Base-by-base conservation (phyloP, 1,140 invertebrate genomes). In the Drosophila setifemur region DNA sequence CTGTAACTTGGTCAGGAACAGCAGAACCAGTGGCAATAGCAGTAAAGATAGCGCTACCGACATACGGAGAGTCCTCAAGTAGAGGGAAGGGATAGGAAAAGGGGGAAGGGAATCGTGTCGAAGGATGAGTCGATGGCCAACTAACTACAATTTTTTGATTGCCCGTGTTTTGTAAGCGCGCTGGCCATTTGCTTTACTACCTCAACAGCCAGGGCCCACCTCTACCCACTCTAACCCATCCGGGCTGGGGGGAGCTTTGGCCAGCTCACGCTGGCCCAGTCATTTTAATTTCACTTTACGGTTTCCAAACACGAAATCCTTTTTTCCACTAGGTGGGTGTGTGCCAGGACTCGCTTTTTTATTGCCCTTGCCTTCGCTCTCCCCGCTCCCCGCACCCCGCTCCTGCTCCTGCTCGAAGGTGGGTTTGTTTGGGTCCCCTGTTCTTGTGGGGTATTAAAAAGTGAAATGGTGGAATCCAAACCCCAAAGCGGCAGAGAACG, bases 261-360 rank as follows among this genome's bases (percentile, higher is more conserved):
- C 25, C 70, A 73, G 79, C 73, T 58, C 58, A 72, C 63, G 48
- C 63, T 69, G 52, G 54, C 71, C 60, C 35, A 85, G 53, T 81
- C 64, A 85, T 83, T 85, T 85, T 86, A 85, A 85, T 85, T 85
- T 85, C 79, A 85, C 79, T 85, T 85, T 86, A 85, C 81, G 79
- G 81, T 86, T 85, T 72, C 63, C 78, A 85, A 83, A 83, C 78
- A 85, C 81, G 66, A 79, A 85, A 85, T 83, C 81, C 79, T 79
- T 79, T 71, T 79, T 85, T 70, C 73, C 50, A 69, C 66, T 69
- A 73, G 58, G 72, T 76, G 72, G 60, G 75, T 54, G 49, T n/a
- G n/a, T n/a, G 42, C 53, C 45, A 60, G 71, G 39, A 61, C 58
- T 72, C 58, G 57, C n/a, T 82, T 81, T 79, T 82, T 81, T 81